These are phyloP conservation scores for Tadarida brasiliensis DNA, from an alignment of 2,797 vertebrate genomes.

Conservation along the genomic window DNA sequence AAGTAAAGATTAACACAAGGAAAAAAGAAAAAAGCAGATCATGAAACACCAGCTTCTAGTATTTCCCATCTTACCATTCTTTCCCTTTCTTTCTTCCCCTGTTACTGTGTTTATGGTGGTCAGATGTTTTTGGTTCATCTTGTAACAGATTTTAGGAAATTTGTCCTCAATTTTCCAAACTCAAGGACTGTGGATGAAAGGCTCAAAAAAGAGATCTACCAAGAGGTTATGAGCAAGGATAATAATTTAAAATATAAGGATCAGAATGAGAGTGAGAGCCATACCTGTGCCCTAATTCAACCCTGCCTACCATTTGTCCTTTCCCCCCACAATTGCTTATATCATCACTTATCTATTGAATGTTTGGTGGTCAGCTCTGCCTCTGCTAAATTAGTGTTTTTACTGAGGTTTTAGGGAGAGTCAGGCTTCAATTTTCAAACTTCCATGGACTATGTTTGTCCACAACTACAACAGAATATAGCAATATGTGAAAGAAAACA, in stretches of 20 bases:
- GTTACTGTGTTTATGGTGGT: neutral
- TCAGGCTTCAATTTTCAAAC: neutral
- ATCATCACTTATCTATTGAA: neutral
- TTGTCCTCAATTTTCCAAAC: neutral
- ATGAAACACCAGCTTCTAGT: neutral
- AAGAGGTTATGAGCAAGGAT: neutral
- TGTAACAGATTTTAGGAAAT: neutral
- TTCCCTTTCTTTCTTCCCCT: neutral
- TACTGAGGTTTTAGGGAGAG: neutral
- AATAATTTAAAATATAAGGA: constrained; percentile 26
- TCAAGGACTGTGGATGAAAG: neutral
- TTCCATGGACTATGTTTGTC: neutral
- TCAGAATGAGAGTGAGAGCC: neutral
- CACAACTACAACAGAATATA: neutral
- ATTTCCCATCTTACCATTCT: neutral
- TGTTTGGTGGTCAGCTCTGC: neutral
- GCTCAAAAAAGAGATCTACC: neutral
- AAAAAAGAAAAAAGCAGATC: neutral
- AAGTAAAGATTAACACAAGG: constrained; percentile 16
- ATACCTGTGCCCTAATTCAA: neutral
- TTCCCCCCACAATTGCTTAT: neutral
- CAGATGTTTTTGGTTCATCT: neutral
- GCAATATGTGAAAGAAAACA: neutral
- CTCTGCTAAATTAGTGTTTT: neutral
- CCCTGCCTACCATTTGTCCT: neutral